These are phyloP conservation scores for Enteromius viviparus DNA, from an alignment of 2,797 vertebrate genomes.

Conservation along the genomic window DNA sequence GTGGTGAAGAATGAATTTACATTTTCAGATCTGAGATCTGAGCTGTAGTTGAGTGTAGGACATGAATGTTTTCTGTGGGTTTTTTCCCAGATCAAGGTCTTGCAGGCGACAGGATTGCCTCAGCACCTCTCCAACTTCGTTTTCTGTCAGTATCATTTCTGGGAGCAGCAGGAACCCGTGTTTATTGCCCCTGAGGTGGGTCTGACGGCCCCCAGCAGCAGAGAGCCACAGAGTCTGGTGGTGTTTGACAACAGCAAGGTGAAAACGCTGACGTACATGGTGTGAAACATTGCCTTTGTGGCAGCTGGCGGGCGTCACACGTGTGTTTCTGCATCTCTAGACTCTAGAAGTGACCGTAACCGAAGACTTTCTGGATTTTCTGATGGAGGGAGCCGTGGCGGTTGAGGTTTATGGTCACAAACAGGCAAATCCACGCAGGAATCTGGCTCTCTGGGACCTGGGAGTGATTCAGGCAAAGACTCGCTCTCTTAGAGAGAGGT, in stretches of 20 bases:
- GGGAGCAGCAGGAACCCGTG: constrained; percentile 89
- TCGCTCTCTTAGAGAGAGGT: constrained; percentile 94
- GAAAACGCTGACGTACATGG: background rate
- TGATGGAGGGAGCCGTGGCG: constrained; percentile 92
- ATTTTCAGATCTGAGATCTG: no score
- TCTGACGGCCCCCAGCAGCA: constrained; percentile 78
- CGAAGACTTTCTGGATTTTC: constrained; percentile 93
- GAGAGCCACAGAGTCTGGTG: constrained; percentile 93
- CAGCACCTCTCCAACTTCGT: constrained; percentile 95
- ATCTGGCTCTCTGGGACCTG: constrained; percentile 93
- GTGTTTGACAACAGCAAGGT: constrained; percentile 93
- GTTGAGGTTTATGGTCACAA: constrained; percentile 95
- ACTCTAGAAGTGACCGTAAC: constrained; percentile 88
- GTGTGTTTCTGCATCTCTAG: constrained; percentile 66
- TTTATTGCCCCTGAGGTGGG: constrained; percentile 89
- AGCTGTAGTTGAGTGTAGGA: background rate
- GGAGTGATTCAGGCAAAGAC: constrained; percentile 98
- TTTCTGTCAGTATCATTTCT: constrained; percentile 96
- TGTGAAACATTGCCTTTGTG: background rate
- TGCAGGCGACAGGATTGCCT: constrained; percentile 93
- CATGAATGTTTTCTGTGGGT: background rate
- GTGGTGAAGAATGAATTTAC: no score
- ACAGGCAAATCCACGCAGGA: constrained; percentile 86
- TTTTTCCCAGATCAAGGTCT: constrained; percentile 88
- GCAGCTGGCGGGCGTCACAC: background rate